phyloP scores from a whole-genome alignment of 2,888 invertebrate species.

The Platycnemis pennipes region DNA sequence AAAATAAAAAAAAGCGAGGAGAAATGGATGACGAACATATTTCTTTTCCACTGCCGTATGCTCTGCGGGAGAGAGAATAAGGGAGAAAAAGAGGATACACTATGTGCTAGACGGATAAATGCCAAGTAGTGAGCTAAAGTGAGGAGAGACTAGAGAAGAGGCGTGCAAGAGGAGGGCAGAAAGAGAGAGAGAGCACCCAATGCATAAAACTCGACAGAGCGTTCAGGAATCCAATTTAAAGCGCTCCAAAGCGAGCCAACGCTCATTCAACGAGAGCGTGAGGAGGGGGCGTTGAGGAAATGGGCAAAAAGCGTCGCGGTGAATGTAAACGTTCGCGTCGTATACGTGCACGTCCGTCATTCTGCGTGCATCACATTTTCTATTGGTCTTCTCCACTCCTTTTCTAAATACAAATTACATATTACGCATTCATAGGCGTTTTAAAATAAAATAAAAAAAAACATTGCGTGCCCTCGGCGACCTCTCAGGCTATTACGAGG shows the following conservation, averaged over 20 bases:
- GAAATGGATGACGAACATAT: neutral
- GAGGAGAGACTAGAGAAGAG: neutral
- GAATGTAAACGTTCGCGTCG: neutral
- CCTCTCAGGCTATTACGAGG: neutral
- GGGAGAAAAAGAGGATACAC: too few relatives aligned
- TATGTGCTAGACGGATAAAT: neutral
- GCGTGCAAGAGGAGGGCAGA: neutral
- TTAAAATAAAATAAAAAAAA: too few relatives aligned
- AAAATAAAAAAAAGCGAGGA: neutral
- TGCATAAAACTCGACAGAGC: neutral
- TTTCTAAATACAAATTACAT: too few relatives aligned
- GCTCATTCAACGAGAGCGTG: neutral
- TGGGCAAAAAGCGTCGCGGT: neutral
- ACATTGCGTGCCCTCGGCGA: too few relatives aligned
- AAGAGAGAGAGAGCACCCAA: neutral
- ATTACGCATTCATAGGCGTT: too few relatives aligned
- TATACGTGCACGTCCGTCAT: neutral
- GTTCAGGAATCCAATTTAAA: conserved; percentile 48
- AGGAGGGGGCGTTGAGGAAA: neutral
- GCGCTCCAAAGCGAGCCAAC: conserved; percentile 18
- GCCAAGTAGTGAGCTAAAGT: neutral
- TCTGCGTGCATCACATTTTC: neutral
- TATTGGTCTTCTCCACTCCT: too few relatives aligned
- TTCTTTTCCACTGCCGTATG: neutral
- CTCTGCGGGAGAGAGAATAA: neutral